phyloP scores from a whole-genome alignment of 2,113 vertebrate genomes.

The Poeciliopsis occidentalis region DNA sequence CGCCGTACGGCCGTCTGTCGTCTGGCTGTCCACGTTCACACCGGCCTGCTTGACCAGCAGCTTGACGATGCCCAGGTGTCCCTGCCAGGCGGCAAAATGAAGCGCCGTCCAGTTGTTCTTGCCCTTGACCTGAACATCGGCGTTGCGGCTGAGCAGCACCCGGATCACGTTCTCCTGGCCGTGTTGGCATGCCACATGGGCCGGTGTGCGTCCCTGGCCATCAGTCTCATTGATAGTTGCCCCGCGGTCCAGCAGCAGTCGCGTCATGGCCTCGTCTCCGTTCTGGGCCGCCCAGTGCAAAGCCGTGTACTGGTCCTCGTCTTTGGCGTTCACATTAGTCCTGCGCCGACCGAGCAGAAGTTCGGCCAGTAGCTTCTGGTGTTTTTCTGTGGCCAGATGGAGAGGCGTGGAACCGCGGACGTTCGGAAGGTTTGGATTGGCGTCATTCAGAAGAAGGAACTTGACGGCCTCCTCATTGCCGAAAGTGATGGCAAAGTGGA shows the following conservation, averaged over 20 bases:
- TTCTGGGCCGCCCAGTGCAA: constrained; percentile 94
- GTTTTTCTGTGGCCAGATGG: constrained; percentile 89
- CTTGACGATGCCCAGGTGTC: constrained; percentile 91
- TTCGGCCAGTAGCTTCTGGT: constrained; percentile 85
- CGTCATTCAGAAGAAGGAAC: constrained; percentile 93
- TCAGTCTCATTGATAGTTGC: constrained; percentile 86
- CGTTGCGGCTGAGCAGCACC: constrained; percentile 87
- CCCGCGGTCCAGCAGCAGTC: constrained; percentile 88
- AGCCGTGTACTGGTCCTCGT: constrained; percentile 95
- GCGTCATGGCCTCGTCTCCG: constrained; percentile 88
- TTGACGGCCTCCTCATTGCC: constrained; percentile 95
- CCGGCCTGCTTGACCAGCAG: constrained; percentile 90
- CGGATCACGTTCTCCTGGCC: constrained; percentile 92
- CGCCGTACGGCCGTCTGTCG: constrained; percentile 86
- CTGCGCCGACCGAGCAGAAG: constrained; percentile 90
- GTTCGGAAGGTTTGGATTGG: constrained; percentile 89
- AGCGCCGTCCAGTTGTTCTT: constrained; percentile 93
- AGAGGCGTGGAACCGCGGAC: constrained; percentile 88
- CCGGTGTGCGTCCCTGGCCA: constrained; percentile 90
- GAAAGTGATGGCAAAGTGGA: constrained; percentile 88
- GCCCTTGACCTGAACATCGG: constrained; percentile 80
- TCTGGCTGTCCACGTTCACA: constrained; percentile 85
- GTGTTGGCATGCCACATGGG: constrained; percentile 95
- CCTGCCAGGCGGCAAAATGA: constrained; percentile 94
- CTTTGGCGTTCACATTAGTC: constrained; percentile 90